Base-by-base conservation (phyloP, 2,888 invertebrate species). In the Troglohyphantes excavatus region DNA sequence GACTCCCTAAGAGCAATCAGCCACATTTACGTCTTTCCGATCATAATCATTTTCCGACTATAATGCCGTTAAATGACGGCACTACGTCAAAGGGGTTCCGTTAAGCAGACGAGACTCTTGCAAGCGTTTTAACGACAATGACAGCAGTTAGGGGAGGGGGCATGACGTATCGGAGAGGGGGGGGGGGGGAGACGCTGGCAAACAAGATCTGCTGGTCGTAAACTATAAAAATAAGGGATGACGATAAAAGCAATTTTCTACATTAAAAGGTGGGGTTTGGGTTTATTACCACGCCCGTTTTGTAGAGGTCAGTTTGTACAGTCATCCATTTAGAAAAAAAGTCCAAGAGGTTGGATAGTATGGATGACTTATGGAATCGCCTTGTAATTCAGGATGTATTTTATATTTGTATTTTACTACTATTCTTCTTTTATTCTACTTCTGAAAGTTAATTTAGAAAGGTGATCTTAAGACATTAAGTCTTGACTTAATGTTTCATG, bases 91-190 rank as follows among this genome's bases (percentile, higher is more conserved):
- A 17, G 53, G 23, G 70, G 33, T 79, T 79, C 53, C 70, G 53
- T 70, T 70, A 82, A 53, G 26, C 70, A 29, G 43, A 46, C 43
- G 61, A 72, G 72, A 68, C 26, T 27, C 26, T 53, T 73, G 46
- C 53, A 72, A 84, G 33, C 67, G 75, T 33, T 82, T 84, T 84
- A 84, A 84, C 75, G 84, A 75, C 75, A 73, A 73, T 73, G 83
- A 75, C 75, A 33, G 61, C 85, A 68, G 76, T 85, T 85, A 78
- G 27, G 61, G 63, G 39, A 70, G 61, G 63, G 33, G 26, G 67
- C 53, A 33, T n/a, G n/a, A n/a, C n/a, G n/a, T n/a, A 63, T 11
- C 23, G 19, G 13, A 7, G 43, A 23, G 43, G 2, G 61, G 39
- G 72, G 43, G 43, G 1, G 27, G 29, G 70, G 11, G 59, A n/a